A percentile compares a stretch with the other conserved stretches of the same genome.
Evolutionary conservation across 1,140 invertebrate genomes (phyloP).

Genomic region (Formica exsecta): DNA sequence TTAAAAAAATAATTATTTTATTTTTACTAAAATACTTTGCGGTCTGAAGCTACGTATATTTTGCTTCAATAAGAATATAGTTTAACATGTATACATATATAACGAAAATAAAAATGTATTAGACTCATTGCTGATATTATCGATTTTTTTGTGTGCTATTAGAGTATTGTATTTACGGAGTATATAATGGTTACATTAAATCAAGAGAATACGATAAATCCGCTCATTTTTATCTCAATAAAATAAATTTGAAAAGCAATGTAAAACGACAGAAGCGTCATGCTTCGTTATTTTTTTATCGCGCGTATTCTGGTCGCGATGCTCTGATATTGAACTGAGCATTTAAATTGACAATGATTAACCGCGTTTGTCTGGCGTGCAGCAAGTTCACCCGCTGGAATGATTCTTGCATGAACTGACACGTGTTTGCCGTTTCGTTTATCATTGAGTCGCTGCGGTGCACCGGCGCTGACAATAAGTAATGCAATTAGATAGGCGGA

Average conservation of each 20-base stretch:
- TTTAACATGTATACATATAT: neutral
- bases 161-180: neutral
- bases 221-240: neutral
- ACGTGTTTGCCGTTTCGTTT: conserved; percentile 31
- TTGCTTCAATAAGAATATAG: neutral
- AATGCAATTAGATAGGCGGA: conserved; percentile 18
- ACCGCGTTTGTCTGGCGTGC: conserved; percentile 14
- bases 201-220: neutral
- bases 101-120: neutral
- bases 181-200: neutral
- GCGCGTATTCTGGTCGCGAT: neutral
- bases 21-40: neutral
- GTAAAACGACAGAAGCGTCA: neutral
- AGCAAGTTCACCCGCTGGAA: conserved; percentile 15
- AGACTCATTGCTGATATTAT: neutral
- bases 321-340: neutral
- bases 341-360: conserved; percentile 66
- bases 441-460: conserved; percentile 23
- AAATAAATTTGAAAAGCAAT: neutral
- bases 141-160: neutral
- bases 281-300: neutral
- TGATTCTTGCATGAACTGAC: conserved; percentile 32
- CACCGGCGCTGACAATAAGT: neutral
- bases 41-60: neutral
- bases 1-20: neutral